Conservation (phyloP, 2,113 vertebrate genomes). For the Butorides virescens region DNA sequence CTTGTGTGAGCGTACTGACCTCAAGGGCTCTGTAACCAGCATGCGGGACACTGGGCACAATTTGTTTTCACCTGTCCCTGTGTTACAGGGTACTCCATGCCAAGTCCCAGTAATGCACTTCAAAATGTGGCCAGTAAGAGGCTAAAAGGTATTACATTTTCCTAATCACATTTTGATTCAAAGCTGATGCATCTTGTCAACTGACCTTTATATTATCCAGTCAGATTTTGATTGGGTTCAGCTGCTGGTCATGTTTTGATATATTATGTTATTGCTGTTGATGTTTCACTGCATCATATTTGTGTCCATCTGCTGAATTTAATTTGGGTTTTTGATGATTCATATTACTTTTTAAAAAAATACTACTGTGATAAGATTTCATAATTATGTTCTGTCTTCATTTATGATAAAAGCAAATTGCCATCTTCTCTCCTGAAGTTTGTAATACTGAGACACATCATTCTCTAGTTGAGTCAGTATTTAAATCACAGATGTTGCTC, state of each 20-base stretch:
- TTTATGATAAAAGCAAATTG: not conserved
- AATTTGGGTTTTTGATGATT: not conserved
- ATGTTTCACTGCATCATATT: slow-evolving; percentile 3
- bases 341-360: not conserved
- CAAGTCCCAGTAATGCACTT: not conserved
- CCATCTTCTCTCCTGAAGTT: not conserved
- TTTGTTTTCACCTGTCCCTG: not conserved
- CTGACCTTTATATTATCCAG: not conserved
- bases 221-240: not conserved
- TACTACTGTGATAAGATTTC: not conserved
- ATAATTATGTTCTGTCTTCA: slow-evolving; percentile 1
- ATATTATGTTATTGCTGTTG: not conserved
- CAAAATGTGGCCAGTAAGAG: not conserved
- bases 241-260: not conserved
- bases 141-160: not conserved
- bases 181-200: not conserved
- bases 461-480: not conserved
- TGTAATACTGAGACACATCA: not conserved
- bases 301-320: not conserved
- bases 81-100: not conserved
- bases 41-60: not conserved
- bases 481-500: not conserved
- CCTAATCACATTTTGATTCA: slow-evolving; percentile 16
- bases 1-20: not conserved
- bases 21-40: not conserved